Percentiles rank a stretch among this genome's conserved stretches.
phyloP scores from a whole-genome alignment of 1,140 invertebrate genomes.

The Meteorus sp. region DNA sequence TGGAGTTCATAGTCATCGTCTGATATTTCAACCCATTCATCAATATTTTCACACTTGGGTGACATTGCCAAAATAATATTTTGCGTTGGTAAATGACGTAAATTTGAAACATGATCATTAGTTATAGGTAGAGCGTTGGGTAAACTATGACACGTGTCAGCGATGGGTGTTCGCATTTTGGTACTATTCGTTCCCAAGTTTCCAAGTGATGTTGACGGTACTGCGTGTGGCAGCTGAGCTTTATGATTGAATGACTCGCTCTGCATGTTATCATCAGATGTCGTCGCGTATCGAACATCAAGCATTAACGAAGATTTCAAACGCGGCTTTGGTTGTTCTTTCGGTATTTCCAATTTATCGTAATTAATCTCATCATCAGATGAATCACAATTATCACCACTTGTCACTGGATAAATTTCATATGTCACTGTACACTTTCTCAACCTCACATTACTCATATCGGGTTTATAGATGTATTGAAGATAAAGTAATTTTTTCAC shows the following conservation, averaged over 20 bases:
- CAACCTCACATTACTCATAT: conserved; percentile 51
- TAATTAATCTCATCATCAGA: conserved; percentile 4
- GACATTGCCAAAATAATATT: conserved; percentile 28
- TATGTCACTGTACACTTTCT: conserved; percentile 48
- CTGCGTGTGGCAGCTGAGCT: conserved; percentile 19
- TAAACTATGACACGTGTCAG: conserved; percentile 41
- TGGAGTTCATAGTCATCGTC: conserved; percentile 13
- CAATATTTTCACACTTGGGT: conserved; percentile 10
- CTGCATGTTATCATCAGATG: conserved; percentile 34
- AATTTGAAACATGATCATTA: conserved; percentile 26
- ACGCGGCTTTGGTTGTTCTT: conserved; percentile 18
- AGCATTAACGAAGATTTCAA: conserved; percentile 47
- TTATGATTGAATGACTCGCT: conserved; percentile 19
- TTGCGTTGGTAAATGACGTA: conserved; percentile 26
- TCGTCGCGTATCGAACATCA: conserved; percentile 44
- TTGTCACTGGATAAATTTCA: conserved; percentile 36
- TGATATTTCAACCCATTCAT: conserved; percentile 18
- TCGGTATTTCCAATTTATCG: background rate
- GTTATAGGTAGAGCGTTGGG: conserved; percentile 23
- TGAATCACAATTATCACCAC: conserved; percentile 20
- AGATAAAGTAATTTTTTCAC: conserved; percentile 73
- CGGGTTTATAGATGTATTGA: conserved; percentile 59
- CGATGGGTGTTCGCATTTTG: conserved; percentile 8
- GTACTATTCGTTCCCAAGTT: background rate
- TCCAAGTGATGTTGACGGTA: conserved; percentile 14